These are phyloP conservation scores for Pipa parva DNA, from an alignment of 2,113 vertebrate genomes.

Conservation along the genomic window DNA sequence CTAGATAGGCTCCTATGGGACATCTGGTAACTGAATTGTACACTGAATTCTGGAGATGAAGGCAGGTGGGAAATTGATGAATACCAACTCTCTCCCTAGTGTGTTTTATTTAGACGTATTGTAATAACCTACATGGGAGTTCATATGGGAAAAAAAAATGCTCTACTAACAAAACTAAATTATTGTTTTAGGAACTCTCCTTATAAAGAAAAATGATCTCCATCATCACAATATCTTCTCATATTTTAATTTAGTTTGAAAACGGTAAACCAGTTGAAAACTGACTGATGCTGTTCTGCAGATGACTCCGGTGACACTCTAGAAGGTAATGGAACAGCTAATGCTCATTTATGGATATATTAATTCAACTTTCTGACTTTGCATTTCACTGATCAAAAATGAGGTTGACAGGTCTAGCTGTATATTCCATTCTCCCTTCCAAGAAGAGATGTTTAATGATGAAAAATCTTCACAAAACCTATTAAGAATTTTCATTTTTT, in stretches of 20 bases:
- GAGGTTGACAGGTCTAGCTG: no score
- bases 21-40: neutral
- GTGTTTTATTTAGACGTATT: neutral
- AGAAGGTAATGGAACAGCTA: neutral
- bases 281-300: neutral
- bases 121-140: neutral
- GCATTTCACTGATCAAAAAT: no score
- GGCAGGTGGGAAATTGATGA: no score
- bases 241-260: neutral
- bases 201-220: no score
- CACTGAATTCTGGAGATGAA: neutral
- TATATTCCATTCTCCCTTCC: neutral
- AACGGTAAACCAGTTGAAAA: neutral
- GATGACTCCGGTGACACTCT: no score
- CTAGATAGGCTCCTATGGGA: neutral
- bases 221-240: neutral
- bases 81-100: neutral
- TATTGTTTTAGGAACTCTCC: no score
- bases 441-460: neutral
- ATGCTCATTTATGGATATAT: no score
- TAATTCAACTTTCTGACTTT: no score
- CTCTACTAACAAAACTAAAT: no score
- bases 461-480: neutral
- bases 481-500: slow-evolving; percentile 9
- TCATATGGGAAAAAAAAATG: no score